A percentile compares a stretch with the other conserved stretches of the same genome.
Conservation (phyloP, 2,888 invertebrate genomes). For the Lobophora halterata region DNA sequence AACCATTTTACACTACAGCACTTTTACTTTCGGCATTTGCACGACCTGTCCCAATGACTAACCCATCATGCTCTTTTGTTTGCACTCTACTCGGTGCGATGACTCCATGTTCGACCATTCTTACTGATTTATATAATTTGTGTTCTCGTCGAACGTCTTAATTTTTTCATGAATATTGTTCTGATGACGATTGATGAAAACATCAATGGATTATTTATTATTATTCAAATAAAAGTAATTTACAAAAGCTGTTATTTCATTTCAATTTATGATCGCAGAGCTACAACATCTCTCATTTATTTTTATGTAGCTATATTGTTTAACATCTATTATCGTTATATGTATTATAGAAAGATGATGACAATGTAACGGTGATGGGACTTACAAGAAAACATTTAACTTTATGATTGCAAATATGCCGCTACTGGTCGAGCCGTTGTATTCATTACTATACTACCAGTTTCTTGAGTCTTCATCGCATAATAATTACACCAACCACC, state of each 20-base stretch:
- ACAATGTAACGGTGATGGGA: conserved; percentile 36
- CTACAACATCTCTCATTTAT: too few relatives aligned
- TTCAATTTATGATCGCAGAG: too few relatives aligned
- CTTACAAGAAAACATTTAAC: conserved; percentile 51
- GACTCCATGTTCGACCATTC: conserved; percentile 8
- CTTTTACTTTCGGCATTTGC: conserved; percentile 40
- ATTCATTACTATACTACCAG: conserved; percentile 45
- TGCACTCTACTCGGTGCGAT: conserved; percentile 32
- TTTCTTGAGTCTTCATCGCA: conserved; percentile 45
- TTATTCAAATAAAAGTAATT: too few relatives aligned
- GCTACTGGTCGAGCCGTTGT: conserved; percentile 47
- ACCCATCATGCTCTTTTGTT: conserved; percentile 40
- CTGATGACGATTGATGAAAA: too few relatives aligned
- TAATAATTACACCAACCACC: conserved; percentile 51
- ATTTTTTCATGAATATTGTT: not conserved
- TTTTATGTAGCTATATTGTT: conserved; percentile 17
- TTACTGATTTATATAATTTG: conserved; percentile 7
- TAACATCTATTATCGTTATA: conserved; percentile 28
- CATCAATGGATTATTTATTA: too few relatives aligned
- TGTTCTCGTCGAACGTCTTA: conserved; percentile 24
- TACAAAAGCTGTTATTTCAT: too few relatives aligned
- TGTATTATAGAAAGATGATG: conserved; percentile 33
- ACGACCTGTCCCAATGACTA: conserved; percentile 35
- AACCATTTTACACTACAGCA: conserved; percentile 28
- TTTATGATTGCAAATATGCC: conserved; percentile 53